Base-by-base conservation (phyloP, 1,140 invertebrate species). In the Brachionus plicatilis region DNA sequence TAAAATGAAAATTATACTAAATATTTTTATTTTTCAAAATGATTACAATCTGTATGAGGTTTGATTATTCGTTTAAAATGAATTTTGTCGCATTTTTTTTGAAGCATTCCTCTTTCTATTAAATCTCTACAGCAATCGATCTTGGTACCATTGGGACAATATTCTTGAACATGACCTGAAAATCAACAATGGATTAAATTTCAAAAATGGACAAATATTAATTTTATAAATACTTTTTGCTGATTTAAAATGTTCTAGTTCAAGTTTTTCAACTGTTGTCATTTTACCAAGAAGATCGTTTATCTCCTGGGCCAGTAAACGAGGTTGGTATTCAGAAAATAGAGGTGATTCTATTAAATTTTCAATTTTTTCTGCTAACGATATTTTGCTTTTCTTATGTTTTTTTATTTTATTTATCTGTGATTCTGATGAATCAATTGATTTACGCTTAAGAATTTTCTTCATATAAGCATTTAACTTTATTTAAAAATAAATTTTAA, bases 51-150 rank as follows among this genome's bases (percentile, higher is more conserved):
- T 0, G 97, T 99, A 88, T 98, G 96, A 85, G 93, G 92, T 88
- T 98, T 95, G 85, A 98, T 96, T 84, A 98, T 98, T 91, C 98
- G 98, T 87, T 95, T 95, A 88, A 98, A 99, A 90, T 99, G 96
- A 29, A 98, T 91, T 88, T 96, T 96, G 85, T 93, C 93, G 90
- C 96, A 99, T 65, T 91, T 91, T 27, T 88, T 86, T n/a, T 87
- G 27, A 29, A 68, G 60, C 45, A 43, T 75, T 6, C 70, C 83
- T 33, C 45, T 14, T 17, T 68, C 53, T 6, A 47, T 45, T 12
- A 76, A 50, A 47, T 83, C 29, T 27, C 29, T 37, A 47, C 24
- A 65, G 27, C 83, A 84, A 24, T 84, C 68, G 12, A 72, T 65
- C 8, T 60, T 72, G 9, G 83, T 84, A 17, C 60, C 60, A 17